These are phyloP conservation scores for Megaustenia siamemsis DNA, from an alignment of 2,888 invertebrate species.

Conservation along the genomic window DNA sequence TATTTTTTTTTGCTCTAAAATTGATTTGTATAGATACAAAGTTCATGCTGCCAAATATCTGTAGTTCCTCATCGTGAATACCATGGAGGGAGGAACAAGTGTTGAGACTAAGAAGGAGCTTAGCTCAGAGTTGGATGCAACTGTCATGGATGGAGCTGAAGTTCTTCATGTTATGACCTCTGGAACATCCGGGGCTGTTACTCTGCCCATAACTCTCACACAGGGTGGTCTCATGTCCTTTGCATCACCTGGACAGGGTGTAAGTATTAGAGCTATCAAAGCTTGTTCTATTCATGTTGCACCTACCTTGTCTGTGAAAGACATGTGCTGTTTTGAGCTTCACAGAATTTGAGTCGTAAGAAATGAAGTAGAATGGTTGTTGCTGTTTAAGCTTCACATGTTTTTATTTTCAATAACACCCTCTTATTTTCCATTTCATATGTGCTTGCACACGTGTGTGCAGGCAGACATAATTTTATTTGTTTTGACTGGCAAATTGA, in stretches of 20 bases:
- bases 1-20: neutral
- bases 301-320: neutral
- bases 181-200: slow-evolving; percentile 58
- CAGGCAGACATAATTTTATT: too few relatives aligned
- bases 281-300: neutral
- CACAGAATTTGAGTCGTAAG: too few relatives aligned
- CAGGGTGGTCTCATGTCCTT: slow-evolving; percentile 73
- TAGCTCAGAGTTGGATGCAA: slow-evolving; percentile 44
- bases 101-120: slow-evolving; percentile 53
- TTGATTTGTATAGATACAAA: neutral
- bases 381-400: too few relatives aligned
- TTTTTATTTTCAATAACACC: too few relatives aligned
- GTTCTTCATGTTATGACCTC: slow-evolving; percentile 73
- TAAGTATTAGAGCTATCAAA: too few relatives aligned
- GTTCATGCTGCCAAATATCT: slow-evolving; percentile 1
- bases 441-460: too few relatives aligned
- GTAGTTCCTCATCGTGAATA: slow-evolving; percentile 27
- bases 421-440: too few relatives aligned
- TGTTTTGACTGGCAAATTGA: too few relatives aligned
- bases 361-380: too few relatives aligned
- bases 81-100: slow-evolving; percentile 50
- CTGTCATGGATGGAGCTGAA: slow-evolving; percentile 61
- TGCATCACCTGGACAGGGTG: slow-evolving; percentile 58
- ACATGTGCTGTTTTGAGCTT: too few relatives aligned
- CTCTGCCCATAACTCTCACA: slow-evolving; percentile 74